These are phyloP conservation scores for Lindbergichthys nudifrons DNA, from an alignment of 2,797 vertebrate genomes.

Conservation along the genomic window DNA sequence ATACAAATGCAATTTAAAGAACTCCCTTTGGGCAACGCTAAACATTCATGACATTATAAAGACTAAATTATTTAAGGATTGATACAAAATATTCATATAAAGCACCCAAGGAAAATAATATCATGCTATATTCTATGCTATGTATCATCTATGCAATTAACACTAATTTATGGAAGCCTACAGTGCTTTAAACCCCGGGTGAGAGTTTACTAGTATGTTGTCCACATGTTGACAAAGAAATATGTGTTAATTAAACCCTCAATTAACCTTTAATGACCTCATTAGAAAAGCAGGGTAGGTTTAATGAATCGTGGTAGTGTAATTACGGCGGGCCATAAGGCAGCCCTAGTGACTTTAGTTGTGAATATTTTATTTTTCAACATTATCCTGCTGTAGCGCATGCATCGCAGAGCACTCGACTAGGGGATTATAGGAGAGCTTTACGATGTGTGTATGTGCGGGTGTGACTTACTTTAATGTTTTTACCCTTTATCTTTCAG, in stretches of 20 bases:
- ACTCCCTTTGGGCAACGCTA: not conserved
- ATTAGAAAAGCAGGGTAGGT: constrained; percentile 45
- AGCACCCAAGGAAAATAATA: not conserved
- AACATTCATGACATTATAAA: not conserved
- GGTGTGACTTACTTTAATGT: constrained; percentile 16
- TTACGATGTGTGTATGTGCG: not conserved
- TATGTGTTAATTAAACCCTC: constrained; percentile 51
- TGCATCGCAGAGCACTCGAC: constrained; percentile 1
- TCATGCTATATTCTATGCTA: not conserved
- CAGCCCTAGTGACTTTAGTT: constrained; percentile 26
- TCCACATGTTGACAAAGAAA: constrained; percentile 35
- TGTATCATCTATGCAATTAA: not conserved
- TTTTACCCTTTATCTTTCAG: constrained; percentile 71
- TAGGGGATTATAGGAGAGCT: constrained; percentile 1
- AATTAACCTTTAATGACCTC: constrained; percentile 47
- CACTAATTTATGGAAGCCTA: not conserved
- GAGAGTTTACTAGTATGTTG: constrained; percentile 9
- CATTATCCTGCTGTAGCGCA: constrained; percentile 2
- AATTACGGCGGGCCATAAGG: constrained; percentile 32
- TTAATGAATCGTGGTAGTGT: constrained; percentile 41
- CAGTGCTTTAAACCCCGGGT: not conserved
- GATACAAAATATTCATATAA: not conserved
- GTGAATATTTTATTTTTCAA: constrained; percentile 7
- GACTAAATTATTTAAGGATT: not conserved
- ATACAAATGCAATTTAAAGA: not conserved